Conservation (phyloP, 1,140 invertebrate species). For the Theocolax elegans region DNA sequence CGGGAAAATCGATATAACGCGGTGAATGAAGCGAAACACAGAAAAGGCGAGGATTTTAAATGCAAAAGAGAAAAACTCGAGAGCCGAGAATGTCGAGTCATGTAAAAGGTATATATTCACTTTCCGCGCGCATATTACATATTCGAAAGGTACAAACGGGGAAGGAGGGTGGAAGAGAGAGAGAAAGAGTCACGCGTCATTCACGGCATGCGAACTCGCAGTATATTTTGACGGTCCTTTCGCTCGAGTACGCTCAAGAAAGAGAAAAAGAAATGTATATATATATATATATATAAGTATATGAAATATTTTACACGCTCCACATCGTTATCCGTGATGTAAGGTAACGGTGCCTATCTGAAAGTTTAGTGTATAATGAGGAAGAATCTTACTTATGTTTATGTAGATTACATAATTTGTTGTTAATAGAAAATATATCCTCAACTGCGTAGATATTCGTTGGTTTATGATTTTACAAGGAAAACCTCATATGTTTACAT, state of each 20-base stretch:
- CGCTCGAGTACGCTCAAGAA: neutral
- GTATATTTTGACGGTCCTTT: constrained; percentile 24
- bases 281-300: neutral
- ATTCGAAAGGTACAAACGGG: neutral
- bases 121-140: constrained; percentile 13
- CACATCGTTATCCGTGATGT: constrained; percentile 9
- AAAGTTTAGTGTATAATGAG: no score
- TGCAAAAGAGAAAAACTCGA: constrained; percentile 9
- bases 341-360: neutral
- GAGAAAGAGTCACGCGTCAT: neutral
- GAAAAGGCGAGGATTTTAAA: constrained; percentile 15
- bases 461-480: no score
- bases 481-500: no score
- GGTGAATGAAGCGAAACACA: neutral
- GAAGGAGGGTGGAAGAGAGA: neutral
- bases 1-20: neutral
- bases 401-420: no score
- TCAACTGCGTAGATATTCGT: no score
- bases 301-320: constrained; percentile 22
- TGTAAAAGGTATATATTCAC: constrained; percentile 29
- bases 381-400: no score
- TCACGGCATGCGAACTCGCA: constrained; percentile 15
- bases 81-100: constrained; percentile 4
- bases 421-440: no score
- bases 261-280: neutral